Conservation (phyloP, 2,797 vertebrate species). For the Mallotus villosus region DNA sequence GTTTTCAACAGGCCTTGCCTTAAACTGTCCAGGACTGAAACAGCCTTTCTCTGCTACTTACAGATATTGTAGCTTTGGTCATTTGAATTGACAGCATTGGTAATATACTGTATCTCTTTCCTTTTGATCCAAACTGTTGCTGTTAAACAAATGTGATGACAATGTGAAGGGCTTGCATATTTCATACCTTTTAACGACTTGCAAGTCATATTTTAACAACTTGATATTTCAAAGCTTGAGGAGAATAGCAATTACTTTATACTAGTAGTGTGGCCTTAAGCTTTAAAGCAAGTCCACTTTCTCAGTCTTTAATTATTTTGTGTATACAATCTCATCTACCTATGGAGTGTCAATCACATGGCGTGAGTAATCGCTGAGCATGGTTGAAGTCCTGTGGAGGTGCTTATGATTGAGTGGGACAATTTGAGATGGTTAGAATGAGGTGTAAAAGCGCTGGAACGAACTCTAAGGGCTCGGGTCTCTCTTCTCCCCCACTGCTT, state of each 20-base stretch:
- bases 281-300: too few species aligned
- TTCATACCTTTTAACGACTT: not conserved
- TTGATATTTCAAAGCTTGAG: not conserved
- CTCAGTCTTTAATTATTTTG: too few species aligned
- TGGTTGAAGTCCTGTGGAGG: constrained; percentile 15
- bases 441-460: constrained; percentile 54
- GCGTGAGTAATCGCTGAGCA: not conserved
- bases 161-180: constrained; percentile 18
- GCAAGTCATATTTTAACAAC: not conserved
- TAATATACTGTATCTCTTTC: constrained; percentile 16
- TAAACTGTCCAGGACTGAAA: constrained; percentile 34
- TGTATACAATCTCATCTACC: too few species aligned
- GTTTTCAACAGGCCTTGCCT: constrained; percentile 44
- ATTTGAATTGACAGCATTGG: not conserved
- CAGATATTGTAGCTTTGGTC: not conserved
- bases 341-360: too few species aligned
- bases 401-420: constrained; percentile 27
- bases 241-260: not conserved
- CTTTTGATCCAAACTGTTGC: constrained; percentile 28
- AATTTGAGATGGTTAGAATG: constrained; percentile 44
- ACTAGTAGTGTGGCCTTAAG: not conserved
- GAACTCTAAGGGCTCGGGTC: constrained; percentile 35
- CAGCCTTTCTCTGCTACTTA: not conserved
- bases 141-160: constrained; percentile 10
- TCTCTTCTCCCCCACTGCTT: constrained; percentile 55